Conservation (phyloP, 2,113 vertebrate genomes). For the Prolemur simus region DNA sequence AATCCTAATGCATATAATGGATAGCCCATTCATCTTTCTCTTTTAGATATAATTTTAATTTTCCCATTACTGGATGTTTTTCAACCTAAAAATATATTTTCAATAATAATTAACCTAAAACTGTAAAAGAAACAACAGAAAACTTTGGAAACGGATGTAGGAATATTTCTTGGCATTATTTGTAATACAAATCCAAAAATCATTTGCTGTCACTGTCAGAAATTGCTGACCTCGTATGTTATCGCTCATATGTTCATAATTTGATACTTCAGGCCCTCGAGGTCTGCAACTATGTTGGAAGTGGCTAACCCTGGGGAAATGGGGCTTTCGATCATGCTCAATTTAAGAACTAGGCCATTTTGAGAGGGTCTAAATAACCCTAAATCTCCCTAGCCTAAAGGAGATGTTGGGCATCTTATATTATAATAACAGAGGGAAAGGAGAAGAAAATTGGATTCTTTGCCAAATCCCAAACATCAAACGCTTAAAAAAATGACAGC, state of each 20-base stretch:
- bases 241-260: not conserved
- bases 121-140: constrained; percentile 5
- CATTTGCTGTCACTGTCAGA: not conserved
- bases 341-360: not conserved
- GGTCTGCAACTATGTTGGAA: not conserved
- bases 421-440: not conserved
- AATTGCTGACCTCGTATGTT: not conserved
- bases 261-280: not conserved
- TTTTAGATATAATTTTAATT: constrained; percentile 32
- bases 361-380: not conserved
- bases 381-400: not conserved
- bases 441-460: not conserved
- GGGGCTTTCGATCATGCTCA: not conserved
- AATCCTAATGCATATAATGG: not conserved
- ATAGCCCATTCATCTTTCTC: not conserved
- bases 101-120: not conserved
- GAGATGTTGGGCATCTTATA: not conserved
- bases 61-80: constrained; percentile 37
- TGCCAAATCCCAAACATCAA: not conserved
- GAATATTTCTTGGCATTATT: not conserved
- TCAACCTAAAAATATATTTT: constrained; percentile 47
- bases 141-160: not conserved
- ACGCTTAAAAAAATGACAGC: not conserved
- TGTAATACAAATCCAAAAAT: not conserved
- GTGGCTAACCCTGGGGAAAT: not conserved